Evolutionary conservation across 1,140 invertebrate species (phyloP).

Genomic region (Physella acuta): DNA sequence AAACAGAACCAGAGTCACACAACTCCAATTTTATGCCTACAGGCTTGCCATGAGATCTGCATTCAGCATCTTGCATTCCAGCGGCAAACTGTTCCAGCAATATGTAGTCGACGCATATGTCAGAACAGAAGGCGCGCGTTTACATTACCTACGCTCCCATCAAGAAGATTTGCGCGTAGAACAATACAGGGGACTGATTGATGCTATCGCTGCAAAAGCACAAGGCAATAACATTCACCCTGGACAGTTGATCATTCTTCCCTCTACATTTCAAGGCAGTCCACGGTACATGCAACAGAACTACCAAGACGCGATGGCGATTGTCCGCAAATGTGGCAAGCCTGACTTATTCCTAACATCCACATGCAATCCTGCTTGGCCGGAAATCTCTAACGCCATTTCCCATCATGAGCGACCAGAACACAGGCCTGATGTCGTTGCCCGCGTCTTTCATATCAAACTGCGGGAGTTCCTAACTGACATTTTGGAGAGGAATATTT

Average conservation of each 20-base stretch:
- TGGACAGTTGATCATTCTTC: constrained; percentile 57
- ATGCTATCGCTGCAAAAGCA: constrained; percentile 28
- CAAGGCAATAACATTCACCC: constrained; percentile 34
- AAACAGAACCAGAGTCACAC: neutral
- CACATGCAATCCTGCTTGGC: constrained; percentile 64
- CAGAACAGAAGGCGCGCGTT: too few relatives aligned
- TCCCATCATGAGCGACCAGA: constrained; percentile 37
- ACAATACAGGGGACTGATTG: constrained; percentile 37
- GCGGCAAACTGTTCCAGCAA: too few relatives aligned
- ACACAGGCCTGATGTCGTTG: constrained; percentile 59
- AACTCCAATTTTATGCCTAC: too few relatives aligned
- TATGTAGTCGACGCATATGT: constrained; percentile 60
- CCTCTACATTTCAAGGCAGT: constrained; percentile 54
- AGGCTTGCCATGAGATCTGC: too few relatives aligned
- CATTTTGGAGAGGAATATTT: neutral
- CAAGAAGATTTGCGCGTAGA: constrained; percentile 37
- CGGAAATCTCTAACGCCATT: constrained; percentile 54
- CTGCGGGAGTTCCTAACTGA: constrained; percentile 51
- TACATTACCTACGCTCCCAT: too few relatives aligned
- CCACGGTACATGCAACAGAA: constrained; percentile 60
- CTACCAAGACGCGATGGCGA: too few relatives aligned
- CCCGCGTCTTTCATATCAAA: constrained; percentile 63
- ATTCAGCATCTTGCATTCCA: too few relatives aligned
- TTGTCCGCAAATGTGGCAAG: too few relatives aligned
- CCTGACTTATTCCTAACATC: constrained; percentile 63